Evolutionary conservation across 2,888 invertebrate genomes (phyloP), one percentile per base, ranked within the genome.

Genomic region (Eupithecia subumbrata): DNA sequence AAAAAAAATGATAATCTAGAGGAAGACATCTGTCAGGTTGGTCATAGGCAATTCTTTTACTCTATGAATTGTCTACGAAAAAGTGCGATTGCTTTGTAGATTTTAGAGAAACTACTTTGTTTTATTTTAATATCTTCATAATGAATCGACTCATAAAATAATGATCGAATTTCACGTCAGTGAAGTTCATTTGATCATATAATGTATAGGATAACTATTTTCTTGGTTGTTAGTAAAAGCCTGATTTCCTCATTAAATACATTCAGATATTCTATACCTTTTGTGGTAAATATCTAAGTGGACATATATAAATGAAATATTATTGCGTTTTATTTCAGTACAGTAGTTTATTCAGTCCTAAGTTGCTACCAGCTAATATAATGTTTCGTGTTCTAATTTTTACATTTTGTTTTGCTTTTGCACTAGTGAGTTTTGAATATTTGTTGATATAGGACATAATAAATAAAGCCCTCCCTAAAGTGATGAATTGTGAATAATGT

Each of bases 141-240:
- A n/a, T n/a, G n/a, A n/a, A n/a, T n/a, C n/a, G n/a, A n/a, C n/a
- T n/a, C n/a, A n/a, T n/a, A n/a, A n/a, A n/a, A n/a, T n/a, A n/a
- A n/a, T n/a, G n/a, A n/a, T n/a, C n/a, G n/a, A n/a, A n/a, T n/a
- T n/a, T n/a, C n/a, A n/a, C n/a, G n/a, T n/a, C n/a, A n/a, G n/a
- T n/a, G n/a, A n/a, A n/a, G n/a, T n/a, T n/a, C n/a, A n/a, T n/a
- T n/a, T n/a, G n/a, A n/a, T n/a, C n/a, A n/a, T n/a, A n/a, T n/a
- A n/a, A n/a, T n/a, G n/a, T n/a, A n/a, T 79, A 75, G 73, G 63
- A 34, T 71, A 74, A 75, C 68, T 73, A 77, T 74, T 78, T 67
- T 52, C 67, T 60, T 8, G 25, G 1, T n/a, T 60, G 60, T 60
- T 60, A 14, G 4, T 56, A 56, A n/a, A 9, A n/a, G 56, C 22